Percentiles rank a stretch among this genome's conserved stretches.
These are phyloP conservation scores for Dasypolia templi DNA, from an alignment of 2,888 invertebrate genomes.

Conservation along the genomic window DNA sequence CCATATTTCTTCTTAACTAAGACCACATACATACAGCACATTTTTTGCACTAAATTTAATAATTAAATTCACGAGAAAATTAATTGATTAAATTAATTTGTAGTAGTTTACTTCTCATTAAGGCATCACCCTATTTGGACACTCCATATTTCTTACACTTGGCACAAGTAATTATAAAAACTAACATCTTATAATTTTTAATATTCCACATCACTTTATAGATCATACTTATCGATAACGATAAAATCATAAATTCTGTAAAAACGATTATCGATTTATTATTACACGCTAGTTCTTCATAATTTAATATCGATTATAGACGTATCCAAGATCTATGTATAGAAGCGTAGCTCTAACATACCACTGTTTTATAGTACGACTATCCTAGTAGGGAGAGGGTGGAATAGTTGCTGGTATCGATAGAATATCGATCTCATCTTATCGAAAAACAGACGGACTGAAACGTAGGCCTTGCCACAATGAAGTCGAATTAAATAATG, in stretches of 20 bases:
- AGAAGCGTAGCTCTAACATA: conserved; percentile 64
- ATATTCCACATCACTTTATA: conserved; percentile 50
- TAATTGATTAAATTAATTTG: conserved; percentile 60
- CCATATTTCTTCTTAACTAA: conserved; percentile 12
- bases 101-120: conserved; percentile 49
- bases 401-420: conserved; percentile 46
- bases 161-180: conserved; percentile 54
- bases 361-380: conserved; percentile 68
- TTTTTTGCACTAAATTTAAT: conserved; percentile 39
- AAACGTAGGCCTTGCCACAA: too few species aligned
- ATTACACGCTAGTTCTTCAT: conserved; percentile 67
- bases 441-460: too few species aligned
- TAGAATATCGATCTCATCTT: conserved; percentile 22
- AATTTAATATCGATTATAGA: conserved; percentile 68
- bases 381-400: conserved; percentile 56
- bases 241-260: conserved; percentile 58
- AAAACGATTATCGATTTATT: conserved; percentile 67
- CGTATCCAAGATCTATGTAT: conserved; percentile 62
- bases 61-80: conserved; percentile 43
- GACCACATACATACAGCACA: conserved; percentile 15
- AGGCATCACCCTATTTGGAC: conserved; percentile 50
- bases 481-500: too few species aligned
- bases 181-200: conserved; percentile 40
- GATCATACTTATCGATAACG: conserved; percentile 52
- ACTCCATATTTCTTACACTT: conserved; percentile 48